These are phyloP conservation scores for Tachina grossa DNA, from an alignment of 2,888 invertebrate species.

Conservation along the genomic window DNA sequence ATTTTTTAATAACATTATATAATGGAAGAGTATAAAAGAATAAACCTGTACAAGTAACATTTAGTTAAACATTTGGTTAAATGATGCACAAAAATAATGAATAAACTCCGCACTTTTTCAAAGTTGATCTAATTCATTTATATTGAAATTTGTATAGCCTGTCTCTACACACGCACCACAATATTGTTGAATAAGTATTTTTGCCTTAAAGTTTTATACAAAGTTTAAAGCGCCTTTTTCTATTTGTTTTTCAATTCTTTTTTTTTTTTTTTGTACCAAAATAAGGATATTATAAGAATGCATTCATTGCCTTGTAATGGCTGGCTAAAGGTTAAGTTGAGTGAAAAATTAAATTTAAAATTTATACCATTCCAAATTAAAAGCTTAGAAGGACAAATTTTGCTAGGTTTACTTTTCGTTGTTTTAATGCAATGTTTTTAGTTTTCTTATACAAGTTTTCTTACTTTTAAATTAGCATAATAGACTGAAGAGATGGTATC, in stretches of 20 bases:
- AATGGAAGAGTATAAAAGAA: constrained; percentile 8
- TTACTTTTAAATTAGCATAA: constrained; percentile 60
- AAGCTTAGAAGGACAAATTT: constrained; percentile 58
- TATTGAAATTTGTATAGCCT: constrained; percentile 14
- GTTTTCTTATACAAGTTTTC: constrained; percentile 25
- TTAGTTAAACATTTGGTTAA: constrained; percentile 67
- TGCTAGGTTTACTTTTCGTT: constrained; percentile 31
- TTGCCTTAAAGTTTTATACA: not conserved
- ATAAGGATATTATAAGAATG: constrained; percentile 34
- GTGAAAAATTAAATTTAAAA: constrained; percentile 74
- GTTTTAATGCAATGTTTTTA: constrained; percentile 30
- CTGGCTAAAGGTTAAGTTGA: constrained; percentile 73
- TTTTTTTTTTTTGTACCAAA: not conserved
- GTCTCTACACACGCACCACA: not conserved
- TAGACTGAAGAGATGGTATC: constrained; percentile 47
- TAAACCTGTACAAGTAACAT: constrained; percentile 27
- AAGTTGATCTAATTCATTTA: not conserved
- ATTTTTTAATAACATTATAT: constrained; percentile 10
- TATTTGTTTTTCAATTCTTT: not conserved
- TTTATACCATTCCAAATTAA: constrained; percentile 73
- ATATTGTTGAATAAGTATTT: constrained; percentile 9
- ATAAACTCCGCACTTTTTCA: constrained; percentile 57
- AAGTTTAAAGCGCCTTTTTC: constrained; percentile 7
- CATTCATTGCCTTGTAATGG: constrained; percentile 65
- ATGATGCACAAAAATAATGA: constrained; percentile 75